Percentiles rank a stretch among this genome's conserved stretches.
Evolutionary conservation across 2,888 invertebrate genomes (phyloP).

Genomic region (Scaptomyza tumidula): DNA sequence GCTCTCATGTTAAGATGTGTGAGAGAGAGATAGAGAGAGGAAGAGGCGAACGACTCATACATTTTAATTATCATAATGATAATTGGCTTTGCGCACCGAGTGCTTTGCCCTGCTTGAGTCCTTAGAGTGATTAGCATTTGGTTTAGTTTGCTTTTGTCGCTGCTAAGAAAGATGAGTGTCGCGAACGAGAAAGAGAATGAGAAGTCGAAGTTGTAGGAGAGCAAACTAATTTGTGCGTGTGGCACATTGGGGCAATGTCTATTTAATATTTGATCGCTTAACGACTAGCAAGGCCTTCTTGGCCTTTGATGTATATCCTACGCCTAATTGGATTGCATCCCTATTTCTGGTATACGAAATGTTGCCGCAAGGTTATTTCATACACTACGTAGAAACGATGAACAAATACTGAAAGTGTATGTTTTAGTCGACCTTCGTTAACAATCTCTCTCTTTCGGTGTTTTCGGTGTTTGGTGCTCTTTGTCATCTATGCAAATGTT

Average conservation of each 20-base stretch:
- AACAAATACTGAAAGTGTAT: background rate
- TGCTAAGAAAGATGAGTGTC: background rate
- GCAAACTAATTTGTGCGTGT: conserved; percentile 27
- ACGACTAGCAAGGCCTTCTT: background rate
- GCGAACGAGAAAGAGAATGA: no score
- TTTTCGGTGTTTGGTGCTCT: background rate
- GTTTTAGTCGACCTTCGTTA: background rate
- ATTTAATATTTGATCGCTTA: conserved; percentile 72
- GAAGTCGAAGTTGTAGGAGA: no score
- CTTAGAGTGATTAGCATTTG: conserved; percentile 44
- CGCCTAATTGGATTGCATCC: conserved; percentile 73
- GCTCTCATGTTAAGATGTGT: background rate
- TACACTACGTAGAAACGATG: background rate
- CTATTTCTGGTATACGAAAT: conserved; percentile 71
- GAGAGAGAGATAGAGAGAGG: background rate
- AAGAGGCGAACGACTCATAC: conserved; percentile 41
- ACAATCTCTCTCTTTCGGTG: background rate
- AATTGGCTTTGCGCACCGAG: conserved; percentile 51
- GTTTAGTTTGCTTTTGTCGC: conserved; percentile 52
- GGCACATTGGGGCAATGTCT: conserved; percentile 36
- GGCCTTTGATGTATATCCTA: conserved; percentile 62
- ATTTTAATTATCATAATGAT: conserved; percentile 77
- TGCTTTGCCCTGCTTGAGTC: background rate
- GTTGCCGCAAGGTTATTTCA: conserved; percentile 34
- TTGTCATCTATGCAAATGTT: conserved; percentile 61